Evolutionary conservation across 2,888 invertebrate genomes (phyloP), one percentile per base, ranked within the genome.

Genomic region (Dryococelus australis): DNA sequence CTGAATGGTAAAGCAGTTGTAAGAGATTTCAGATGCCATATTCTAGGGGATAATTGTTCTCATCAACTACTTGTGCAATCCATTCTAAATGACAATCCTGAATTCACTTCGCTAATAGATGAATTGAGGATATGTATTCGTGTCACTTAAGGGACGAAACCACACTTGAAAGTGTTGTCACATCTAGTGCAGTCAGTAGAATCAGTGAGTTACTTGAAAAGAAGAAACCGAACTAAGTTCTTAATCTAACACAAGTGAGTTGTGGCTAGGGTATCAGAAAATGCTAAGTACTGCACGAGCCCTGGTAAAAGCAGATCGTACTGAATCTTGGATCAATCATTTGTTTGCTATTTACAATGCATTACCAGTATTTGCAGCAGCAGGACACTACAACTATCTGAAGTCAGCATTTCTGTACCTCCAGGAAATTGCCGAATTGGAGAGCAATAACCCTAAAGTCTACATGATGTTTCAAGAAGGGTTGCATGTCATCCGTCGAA

Each of bases 331-430:
- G 79, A n/a, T 79, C 26, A 79, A 79, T 79, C 79, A 79, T 0
- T 20, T 79, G 79, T 24, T 10, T 79, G 79, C 79, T 12, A 27
- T 79, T 79, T 79, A n/a, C 79, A 27, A 79, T 79, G 9, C 79
- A n/a, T 79, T 79, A 24, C n/a, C 79, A 79, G 20, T 79, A 79
- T 79, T 79, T 79, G n/a, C n/a, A n/a, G n/a, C n/a, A n/a, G n/a
- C n/a, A n/a, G n/a, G n/a, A n/a, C n/a, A n/a, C n/a, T n/a, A 79
- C 79, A 79, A 79, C 79, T 79, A 79, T 27, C 79, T 79, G 27
- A 79, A 79, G 79, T 79, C 79, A 26, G 79, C 79, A 26, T 79
- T 26, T 79, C 79, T 79, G 24, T 79, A 79, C 79, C n/a, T 79
- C 20, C 79, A 79, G 27, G 26, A 79, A 79, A 79, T 79, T 10